Evolutionary conservation across 2,113 vertebrate species (phyloP).

Genomic region (Centropus bengalensis): DNA sequence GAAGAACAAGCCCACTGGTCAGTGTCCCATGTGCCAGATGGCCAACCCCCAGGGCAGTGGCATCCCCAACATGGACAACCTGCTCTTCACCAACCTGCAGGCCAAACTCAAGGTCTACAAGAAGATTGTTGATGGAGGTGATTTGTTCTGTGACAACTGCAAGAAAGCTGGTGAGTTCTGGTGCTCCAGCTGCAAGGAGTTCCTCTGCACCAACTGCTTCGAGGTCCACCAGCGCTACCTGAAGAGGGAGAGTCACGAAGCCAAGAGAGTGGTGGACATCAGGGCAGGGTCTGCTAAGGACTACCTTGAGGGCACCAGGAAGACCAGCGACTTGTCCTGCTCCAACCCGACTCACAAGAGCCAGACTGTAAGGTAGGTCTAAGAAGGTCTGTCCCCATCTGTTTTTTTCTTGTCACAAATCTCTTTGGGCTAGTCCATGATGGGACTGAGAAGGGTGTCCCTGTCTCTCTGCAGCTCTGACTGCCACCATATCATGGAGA

Average conservation of each 20-base stretch:
- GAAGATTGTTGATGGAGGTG: neutral
- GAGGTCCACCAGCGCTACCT: conserved; percentile 61
- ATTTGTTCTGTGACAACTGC: conserved; percentile 49
- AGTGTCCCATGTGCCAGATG: conserved; percentile 36
- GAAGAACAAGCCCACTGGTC: neutral
- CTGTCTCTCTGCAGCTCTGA: neutral
- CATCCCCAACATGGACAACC: neutral
- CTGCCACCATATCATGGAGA: neutral
- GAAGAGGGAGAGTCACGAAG: conserved; percentile 48
- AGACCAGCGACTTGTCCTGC: conserved; percentile 50
- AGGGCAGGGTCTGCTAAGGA: conserved; percentile 4
- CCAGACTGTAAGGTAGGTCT: neutral
- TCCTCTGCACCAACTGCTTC: conserved; percentile 61
- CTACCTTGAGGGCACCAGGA: conserved; percentile 40
- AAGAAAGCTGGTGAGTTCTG: neutral
- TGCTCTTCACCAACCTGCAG: conserved; percentile 65
- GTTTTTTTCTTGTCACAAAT: neutral
- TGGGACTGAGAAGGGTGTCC: neutral
- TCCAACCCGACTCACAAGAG: conserved; percentile 10
- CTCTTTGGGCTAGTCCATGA: neutral
- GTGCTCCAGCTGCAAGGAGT: conserved; percentile 64
- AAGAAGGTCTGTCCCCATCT: neutral
- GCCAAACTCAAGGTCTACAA: conserved; percentile 5
- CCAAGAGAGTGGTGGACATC: conserved; percentile 29
- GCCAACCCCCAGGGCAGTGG: fast-evolving